phyloP scores from a whole-genome alignment of 1,140 invertebrate genomes.

The Archivesica marissinica region DNA sequence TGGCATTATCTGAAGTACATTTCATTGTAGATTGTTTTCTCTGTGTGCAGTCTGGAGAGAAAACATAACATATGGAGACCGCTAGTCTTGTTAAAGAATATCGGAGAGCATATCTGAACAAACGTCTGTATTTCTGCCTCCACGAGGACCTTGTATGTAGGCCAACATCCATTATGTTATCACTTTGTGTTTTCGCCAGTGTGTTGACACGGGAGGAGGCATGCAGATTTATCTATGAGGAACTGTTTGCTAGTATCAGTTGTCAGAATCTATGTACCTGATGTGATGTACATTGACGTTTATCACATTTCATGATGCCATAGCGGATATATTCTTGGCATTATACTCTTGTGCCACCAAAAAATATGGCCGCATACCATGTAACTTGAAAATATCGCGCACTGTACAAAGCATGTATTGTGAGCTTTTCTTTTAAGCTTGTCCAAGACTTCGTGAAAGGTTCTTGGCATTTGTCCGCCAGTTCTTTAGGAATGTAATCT shows the following conservation, averaged over 20 bases:
- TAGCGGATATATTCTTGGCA: constrained; percentile 20
- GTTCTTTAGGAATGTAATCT: too few relatives aligned
- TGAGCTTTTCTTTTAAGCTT: not conserved
- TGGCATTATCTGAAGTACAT: too few relatives aligned
- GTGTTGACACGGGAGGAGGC: not conserved
- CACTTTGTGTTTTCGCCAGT: constrained; percentile 12
- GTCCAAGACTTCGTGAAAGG: not conserved
- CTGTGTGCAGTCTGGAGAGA: not conserved
- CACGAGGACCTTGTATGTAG: not conserved
- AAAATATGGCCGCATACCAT: constrained; percentile 34
- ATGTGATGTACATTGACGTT: constrained; percentile 3
- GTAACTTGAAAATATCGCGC: not conserved
- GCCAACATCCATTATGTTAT: constrained; percentile 22
- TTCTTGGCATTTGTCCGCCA: not conserved
- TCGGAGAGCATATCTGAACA: constrained; percentile 1
- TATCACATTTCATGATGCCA: constrained; percentile 17
- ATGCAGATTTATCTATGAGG: not conserved
- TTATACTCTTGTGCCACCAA: constrained; percentile 9
- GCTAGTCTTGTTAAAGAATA: not conserved
- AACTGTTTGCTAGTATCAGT: constrained; percentile 3
- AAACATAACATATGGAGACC: not conserved
- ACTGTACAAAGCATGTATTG: not conserved
- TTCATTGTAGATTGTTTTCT: too few relatives aligned
- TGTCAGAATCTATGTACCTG: not conserved
- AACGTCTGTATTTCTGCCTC: not conserved